These are phyloP conservation scores for Campylomormyrus tamandua DNA, from an alignment of 2,113 vertebrate genomes.

Conservation along the genomic window DNA sequence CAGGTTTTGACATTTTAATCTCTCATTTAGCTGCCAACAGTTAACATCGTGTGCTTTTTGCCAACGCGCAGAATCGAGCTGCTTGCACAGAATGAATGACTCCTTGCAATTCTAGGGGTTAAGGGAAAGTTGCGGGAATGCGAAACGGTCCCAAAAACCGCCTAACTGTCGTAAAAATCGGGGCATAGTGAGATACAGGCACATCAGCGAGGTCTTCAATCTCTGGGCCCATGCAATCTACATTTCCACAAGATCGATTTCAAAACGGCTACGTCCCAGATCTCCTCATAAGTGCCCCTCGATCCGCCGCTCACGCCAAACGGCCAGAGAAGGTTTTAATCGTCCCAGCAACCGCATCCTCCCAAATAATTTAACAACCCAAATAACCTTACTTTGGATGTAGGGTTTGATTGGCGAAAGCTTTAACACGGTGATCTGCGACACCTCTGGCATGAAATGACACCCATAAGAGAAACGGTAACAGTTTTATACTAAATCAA, in stretches of 20 bases:
- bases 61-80: background rate
- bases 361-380: background rate
- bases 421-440: background rate
- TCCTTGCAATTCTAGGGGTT: background rate
- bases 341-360: background rate
- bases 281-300: background rate
- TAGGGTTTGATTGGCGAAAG: background rate
- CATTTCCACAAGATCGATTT: conserved; percentile 1
- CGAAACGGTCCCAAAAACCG: background rate
- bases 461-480: background rate
- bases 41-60: background rate
- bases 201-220: background rate
- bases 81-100: background rate
- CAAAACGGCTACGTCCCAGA: background rate
- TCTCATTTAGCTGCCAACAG: background rate
- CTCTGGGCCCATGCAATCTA: background rate
- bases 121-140: background rate
- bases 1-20: background rate
- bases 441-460: background rate
- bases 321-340: background rate
- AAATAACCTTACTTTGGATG: background rate
- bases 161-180: background rate
- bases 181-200: background rate
- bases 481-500: background rate
- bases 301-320: background rate